Evolutionary conservation across 2,113 vertebrate genomes (phyloP), one percentile per base, ranked within the genome.

Genomic region (Malurus alboscapulatus): DNA sequence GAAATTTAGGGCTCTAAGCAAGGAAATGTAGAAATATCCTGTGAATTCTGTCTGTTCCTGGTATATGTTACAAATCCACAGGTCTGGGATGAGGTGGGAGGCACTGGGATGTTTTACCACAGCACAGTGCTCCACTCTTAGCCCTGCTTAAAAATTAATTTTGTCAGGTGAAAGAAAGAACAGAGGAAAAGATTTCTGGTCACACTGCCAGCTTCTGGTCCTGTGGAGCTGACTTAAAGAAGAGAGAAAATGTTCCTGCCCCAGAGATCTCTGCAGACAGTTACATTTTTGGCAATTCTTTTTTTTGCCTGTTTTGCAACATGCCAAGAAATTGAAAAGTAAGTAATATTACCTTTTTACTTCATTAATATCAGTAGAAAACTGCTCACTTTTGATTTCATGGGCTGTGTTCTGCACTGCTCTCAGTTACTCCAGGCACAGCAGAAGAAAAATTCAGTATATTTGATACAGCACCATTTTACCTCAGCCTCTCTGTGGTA

Each of bases 281-380:
- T 73, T 29, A 91, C 26, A 16, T 24, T 95, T 50, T 34, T 94
- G 81, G 88, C 90, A 58, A 20, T 96, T 57, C 55, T 95, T 51
- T 66, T 78, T 50, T 85, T 86, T 36, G 57, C 77, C 87, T 94
- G 83, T 76, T 96, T 72, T 93, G 87, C 93, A 61, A 68, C 40
- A 1, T 84, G 91, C 44, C 87, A 96, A 95, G 96, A 95, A 63
- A n/a, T 32, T 71, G 95, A 92, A 83, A 97, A 81, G 95, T 97
- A 96, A 97, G 96, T 24, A 84, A 29, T 17, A 38, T 38, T 29
- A 78, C 21, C 55, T 38, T 94, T 87, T 62, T 24, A n/a, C 10
- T 84, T 82, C 17, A 54, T 26, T 58, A 8, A 10, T 69, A 38
- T 22, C 10, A 4, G 53, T 19, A 61, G 15, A 48, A 53, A 54